Percentiles rank a stretch among this genome's conserved stretches.
Conservation (phyloP, 2,797 vertebrate species). For the Bradypodion ventrale region DNA sequence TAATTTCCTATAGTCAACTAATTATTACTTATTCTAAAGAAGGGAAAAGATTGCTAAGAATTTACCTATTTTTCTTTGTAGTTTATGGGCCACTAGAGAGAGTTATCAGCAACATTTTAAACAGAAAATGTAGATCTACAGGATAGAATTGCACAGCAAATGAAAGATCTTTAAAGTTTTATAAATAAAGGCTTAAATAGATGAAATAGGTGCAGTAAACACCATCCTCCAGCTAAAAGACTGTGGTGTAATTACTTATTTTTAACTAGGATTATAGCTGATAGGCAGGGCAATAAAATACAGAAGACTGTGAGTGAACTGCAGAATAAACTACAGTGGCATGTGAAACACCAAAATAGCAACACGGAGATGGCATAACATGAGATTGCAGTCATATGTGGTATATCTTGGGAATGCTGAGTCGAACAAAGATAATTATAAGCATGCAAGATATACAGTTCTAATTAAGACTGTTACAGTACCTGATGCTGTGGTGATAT, state of each 20-base stretch:
- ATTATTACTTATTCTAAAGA: background rate
- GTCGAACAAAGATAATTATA: background rate
- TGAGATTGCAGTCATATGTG: background rate
- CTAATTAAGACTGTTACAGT: background rate
- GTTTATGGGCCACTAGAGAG: background rate
- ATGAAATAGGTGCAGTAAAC: slow-evolving; percentile 5
- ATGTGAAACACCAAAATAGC: background rate
- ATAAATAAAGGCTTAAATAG: slow-evolving; percentile 1
- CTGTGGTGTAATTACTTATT: background rate
- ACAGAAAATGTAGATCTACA: background rate
- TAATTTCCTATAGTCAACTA: slow-evolving; percentile 14
- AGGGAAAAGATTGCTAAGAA: background rate
- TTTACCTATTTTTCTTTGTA: slow-evolving; percentile 16
- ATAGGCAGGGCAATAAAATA: background rate
- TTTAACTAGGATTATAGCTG: background rate
- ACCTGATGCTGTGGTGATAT: background rate
- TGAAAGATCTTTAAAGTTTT: background rate
- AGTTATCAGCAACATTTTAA: background rate
- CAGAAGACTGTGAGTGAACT: background rate
- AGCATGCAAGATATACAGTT: background rate
- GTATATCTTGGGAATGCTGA: background rate
- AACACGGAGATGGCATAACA: background rate
- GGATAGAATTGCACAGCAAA: background rate
- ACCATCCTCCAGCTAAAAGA: background rate
- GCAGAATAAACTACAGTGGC: background rate